A percentile compares a stretch with the other conserved stretches of the same genome.
Evolutionary conservation across 2,113 vertebrate genomes (phyloP).

Genomic region (Mirza zaza): DNA sequence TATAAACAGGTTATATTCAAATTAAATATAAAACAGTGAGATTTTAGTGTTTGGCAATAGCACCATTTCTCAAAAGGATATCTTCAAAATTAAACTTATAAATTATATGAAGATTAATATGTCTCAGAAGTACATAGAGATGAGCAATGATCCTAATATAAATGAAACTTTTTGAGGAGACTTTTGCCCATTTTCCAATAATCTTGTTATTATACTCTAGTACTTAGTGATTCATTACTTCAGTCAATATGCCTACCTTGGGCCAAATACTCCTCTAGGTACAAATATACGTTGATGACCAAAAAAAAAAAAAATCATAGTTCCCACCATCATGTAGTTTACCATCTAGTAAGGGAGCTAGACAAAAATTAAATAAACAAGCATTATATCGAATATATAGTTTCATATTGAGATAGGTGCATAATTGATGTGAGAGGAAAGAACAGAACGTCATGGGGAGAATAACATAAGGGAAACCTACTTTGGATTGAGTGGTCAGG

Average conservation of each 20-base stretch:
- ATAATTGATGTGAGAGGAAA: not conserved
- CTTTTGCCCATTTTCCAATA: not conserved
- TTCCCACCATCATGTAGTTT: not conserved
- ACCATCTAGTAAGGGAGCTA: not conserved
- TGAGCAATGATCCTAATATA: not conserved
- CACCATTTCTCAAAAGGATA: conserved; percentile 50
- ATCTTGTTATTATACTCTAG: not conserved
- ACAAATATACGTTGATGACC: not conserved
- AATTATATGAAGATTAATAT: conserved; percentile 26
- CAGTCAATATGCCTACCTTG: not conserved
- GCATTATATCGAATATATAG: not conserved
- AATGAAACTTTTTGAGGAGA: conserved; percentile 9
- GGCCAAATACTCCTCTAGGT: not conserved
- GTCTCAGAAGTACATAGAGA: not conserved
- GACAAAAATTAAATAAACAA: not conserved
- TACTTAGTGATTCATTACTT: not conserved
- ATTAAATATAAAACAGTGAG: conserved; percentile 39
- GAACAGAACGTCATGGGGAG: not conserved
- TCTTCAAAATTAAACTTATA: conserved; percentile 55
- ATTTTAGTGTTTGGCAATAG: conserved; percentile 27
- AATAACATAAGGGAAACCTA: not conserved
- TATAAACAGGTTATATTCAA: conserved; percentile 15
- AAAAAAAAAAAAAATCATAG: not conserved
- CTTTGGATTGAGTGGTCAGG: not conserved
- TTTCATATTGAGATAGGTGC: not conserved